Conservation (phyloP, 2,797 vertebrate genomes). For the Garrulus glandarius region DNA sequence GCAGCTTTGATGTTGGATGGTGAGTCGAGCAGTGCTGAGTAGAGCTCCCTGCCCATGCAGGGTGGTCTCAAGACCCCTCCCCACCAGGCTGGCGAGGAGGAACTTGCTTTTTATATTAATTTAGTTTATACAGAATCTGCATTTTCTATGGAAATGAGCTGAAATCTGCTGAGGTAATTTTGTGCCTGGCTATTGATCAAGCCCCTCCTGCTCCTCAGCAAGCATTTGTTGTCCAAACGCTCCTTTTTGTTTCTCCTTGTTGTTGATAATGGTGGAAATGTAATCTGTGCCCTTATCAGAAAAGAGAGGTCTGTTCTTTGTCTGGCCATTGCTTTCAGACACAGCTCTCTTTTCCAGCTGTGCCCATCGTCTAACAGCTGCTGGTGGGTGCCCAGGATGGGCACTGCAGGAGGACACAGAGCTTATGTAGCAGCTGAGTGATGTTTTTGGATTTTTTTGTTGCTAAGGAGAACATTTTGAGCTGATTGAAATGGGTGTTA, state of each 20-base stretch:
- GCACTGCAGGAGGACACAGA: rapidly evolving
- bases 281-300: neutral
- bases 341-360: neutral
- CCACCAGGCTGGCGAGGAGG: rapidly evolving
- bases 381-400: neutral
- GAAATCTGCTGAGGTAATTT: neutral
- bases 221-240: neutral
- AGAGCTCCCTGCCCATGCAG: rapidly evolving
- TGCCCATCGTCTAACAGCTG: neutral
- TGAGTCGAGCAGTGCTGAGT: rapidly evolving
- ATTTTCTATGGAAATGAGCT: neutral
- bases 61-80: neutral
- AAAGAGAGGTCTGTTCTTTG: neutral
- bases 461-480: neutral
- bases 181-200: neutral
- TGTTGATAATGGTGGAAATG: neutral
- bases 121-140: neutral
- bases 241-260: neutral
- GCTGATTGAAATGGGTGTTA: neutral
- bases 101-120: neutral
- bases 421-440: neutral
- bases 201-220: neutral
- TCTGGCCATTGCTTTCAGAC: neutral
- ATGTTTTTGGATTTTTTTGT: neutral
- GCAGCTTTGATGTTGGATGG: constrained; percentile 18